Evolutionary conservation across 2,797 vertebrate genomes (phyloP), one percentile per base, ranked within the genome.

Genomic region (Echeneis naucrates): DNA sequence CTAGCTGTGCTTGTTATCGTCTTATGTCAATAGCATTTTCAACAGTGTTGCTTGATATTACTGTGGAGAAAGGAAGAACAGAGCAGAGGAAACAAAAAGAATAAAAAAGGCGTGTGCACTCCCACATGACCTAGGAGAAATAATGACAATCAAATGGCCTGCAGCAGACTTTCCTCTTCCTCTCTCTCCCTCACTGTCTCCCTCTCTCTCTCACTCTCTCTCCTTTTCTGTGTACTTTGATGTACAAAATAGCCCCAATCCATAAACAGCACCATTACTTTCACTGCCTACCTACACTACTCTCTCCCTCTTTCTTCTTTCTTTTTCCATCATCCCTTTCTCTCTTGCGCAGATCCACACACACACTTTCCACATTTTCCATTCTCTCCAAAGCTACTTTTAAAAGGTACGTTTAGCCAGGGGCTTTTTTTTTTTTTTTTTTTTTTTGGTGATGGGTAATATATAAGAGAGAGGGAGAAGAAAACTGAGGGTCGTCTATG

Each of bases 111-210:
- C 84, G n/a, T 75, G 42, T 83, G 84, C 84, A 81, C 85, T 91
- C 90, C 89, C 88, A 88, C 80, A 80, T 90, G 89, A 92, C 91
- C 91, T 78, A 80, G 80, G 89, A 92, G 88, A 92, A 92, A 89
- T 90, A 91, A 93, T 90, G 92, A 92, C 90, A 92, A 92, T 90
- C 82, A 91, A 91, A 93, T 89, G 91, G 87, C 91, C 92, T 82
- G 88, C 84, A 88, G 89, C 90, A 85, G 81, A 82, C 77, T 82
- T 73, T 62, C 65, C 81, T 75, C 85, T 65, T 51, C 66, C 47
- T 76, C 76, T 53, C 59, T 55, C 80, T 42, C 67, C 53, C 62
- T 42, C 45, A 55, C 78, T 58, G 24, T 32, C 37, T 38, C 12
- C 33, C 70, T 62, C 21, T 62, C 53, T 73, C 70, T 62, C 24